Conservation (phyloP, 1,140 invertebrate genomes). For the Cydia strobilella region DNA sequence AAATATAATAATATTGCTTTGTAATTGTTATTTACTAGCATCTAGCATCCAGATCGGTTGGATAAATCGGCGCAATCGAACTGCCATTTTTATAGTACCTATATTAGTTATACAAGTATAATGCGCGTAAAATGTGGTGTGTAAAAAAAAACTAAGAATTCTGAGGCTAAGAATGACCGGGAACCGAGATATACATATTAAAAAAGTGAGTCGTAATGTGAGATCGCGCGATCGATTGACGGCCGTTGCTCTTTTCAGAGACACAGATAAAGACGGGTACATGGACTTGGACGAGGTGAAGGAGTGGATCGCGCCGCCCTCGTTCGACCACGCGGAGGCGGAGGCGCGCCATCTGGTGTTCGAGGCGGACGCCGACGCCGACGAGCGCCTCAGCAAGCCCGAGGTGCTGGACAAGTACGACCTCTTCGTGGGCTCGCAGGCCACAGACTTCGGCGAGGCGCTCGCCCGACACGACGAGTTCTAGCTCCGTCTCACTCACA, state of each 20-base stretch:
- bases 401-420: conserved; percentile 98
- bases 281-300: conserved; percentile 93
- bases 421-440: conserved; percentile 98
- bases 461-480: conserved; percentile 97
- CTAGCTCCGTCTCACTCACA: conserved; percentile 75
- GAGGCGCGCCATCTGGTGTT: conserved; percentile 98
- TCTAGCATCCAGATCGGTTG: too few species aligned
- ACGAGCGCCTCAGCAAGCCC: conserved; percentile 93
- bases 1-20: too few species aligned
- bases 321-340: conserved; percentile 98
- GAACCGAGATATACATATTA: too few species aligned
- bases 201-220: too few species aligned
- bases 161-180: too few species aligned
- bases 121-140: too few species aligned
- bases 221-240: background rate
- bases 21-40: too few species aligned
- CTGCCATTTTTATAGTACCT: too few species aligned
- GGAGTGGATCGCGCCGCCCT: conserved; percentile 97
- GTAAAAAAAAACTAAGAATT: too few species aligned
- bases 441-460: conserved; percentile 99
- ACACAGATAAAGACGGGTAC: conserved; percentile 93
- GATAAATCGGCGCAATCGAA: too few species aligned
- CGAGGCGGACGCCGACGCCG: conserved; percentile 94
- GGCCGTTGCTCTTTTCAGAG: conserved; percentile 70
- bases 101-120: too few species aligned